phyloP scores from a whole-genome alignment of 2,888 invertebrate species.

The Lochmaea capreae region DNA sequence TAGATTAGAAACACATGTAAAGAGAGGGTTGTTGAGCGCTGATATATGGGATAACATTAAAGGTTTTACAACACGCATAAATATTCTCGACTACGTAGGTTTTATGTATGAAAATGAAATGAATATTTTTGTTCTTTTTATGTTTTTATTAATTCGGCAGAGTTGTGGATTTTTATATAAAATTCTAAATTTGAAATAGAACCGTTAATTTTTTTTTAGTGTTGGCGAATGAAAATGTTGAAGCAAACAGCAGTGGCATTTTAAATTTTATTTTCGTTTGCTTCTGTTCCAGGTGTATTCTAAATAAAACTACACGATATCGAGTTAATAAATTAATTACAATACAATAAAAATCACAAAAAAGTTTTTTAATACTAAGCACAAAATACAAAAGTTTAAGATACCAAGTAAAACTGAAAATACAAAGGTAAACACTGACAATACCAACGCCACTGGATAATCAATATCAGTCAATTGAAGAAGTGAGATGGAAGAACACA shows the following conservation, averaged over 20 bases:
- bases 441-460: too few relatives aligned
- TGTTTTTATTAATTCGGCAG: constrained; percentile 15
- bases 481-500: too few relatives aligned
- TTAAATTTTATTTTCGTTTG: background rate
- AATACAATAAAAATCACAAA: too few relatives aligned
- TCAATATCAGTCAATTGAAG: too few relatives aligned
- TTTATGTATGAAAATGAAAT: constrained; percentile 35
- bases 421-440: too few relatives aligned
- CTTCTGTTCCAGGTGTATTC: too few relatives aligned
- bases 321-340: too few relatives aligned
- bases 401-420: too few relatives aligned
- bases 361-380: too few relatives aligned
- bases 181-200: background rate
- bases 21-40: constrained; percentile 37
- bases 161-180: constrained; percentile 19
- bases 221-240: background rate
- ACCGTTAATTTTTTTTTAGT: background rate
- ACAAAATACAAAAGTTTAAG: too few relatives aligned
- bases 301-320: too few relatives aligned
- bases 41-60: constrained; percentile 43
- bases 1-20: constrained; percentile 46
- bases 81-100: constrained; percentile 31
- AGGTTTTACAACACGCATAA: constrained; percentile 41
- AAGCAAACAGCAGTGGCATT: background rate
- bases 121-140: constrained; percentile 26